Evolutionary conservation across 1,140 invertebrate genomes (phyloP), one percentile per base, ranked within the genome.

Genomic region (Riptortus pedestris): DNA sequence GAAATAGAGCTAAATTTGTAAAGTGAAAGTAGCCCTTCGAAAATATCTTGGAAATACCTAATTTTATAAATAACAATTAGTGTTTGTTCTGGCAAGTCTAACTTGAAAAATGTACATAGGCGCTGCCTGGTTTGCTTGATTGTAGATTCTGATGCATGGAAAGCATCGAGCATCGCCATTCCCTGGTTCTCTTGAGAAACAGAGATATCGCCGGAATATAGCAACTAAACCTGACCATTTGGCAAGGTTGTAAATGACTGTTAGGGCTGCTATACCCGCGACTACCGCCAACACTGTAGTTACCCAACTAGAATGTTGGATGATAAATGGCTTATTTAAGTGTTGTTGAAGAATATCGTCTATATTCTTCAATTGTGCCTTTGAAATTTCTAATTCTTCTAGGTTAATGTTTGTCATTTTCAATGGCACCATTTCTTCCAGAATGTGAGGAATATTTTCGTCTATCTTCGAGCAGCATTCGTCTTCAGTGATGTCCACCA

Each of bases 341-440:
- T 16, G 45, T 18, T 48, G 45, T 48, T 48, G 45, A 48, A 48
- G 45, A 48, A 48, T 48, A 4, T 48, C 18, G 45, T 48, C n/a
- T 48, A 20, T 16, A 4, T 18, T 11, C 11, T 48, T 20, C 45
- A 48, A 14, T 38, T 38, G 31, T 7, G 31, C 5, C 14, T 38
- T 38, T 7, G 31, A 38, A 38, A 38, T 38, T 18, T 48, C 11
- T 20, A 48, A 20, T 16, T 48, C n/a, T 4, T 48, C 18, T 7
- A 48, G 45, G n/a, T 48, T 48, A 3, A 48, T 20, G 4, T 48
- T 7, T 4, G 45, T 48, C 4, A 48, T 7, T 4, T 11, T 48
- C 11, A 48, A 20, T 11, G 45, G 45, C 3, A 4, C 4, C 9
- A 48, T 7, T 20, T 48, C 45, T 48, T 48, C 45, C 5, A 38